phyloP scores from a whole-genome alignment of 1,140 invertebrate species.

The Zaprionus vittiger region DNA sequence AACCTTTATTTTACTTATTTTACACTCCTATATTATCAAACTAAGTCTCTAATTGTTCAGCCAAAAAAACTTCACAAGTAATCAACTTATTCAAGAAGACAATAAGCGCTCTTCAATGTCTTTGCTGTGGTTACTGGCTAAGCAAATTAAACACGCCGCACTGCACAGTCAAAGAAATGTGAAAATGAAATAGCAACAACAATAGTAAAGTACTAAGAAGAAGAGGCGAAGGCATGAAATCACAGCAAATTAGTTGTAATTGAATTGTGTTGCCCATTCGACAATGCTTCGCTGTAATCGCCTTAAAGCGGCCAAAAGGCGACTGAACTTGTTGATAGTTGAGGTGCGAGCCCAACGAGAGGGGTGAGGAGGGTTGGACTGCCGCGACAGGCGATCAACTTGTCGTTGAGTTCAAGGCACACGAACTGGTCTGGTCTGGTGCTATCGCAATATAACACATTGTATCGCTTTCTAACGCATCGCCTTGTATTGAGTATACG shows the following conservation, averaged over 20 bases:
- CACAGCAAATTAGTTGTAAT: constrained; percentile 78
- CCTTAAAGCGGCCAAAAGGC: constrained; percentile 68
- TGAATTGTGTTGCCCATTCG: constrained; percentile 56
- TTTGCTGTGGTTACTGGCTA: constrained; percentile 3
- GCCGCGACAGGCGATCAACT: constrained; percentile 40
- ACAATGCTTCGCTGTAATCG: constrained; percentile 65
- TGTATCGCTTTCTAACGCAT: not conserved
- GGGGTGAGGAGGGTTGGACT: not conserved
- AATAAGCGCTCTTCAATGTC: not conserved
- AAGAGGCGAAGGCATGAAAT: constrained; percentile 58
- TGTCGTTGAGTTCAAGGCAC: constrained; percentile 32
- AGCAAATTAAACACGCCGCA: constrained; percentile 63
- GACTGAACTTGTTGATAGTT: constrained; percentile 67
- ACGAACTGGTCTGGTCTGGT: constrained; percentile 18
- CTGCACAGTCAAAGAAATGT: constrained; percentile 43
- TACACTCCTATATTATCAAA: no score
- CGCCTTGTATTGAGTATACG: constrained; percentile 9
- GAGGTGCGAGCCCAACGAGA: constrained; percentile 19
- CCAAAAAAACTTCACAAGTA: not conserved
- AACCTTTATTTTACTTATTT: not conserved
- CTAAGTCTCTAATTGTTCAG: not conserved
- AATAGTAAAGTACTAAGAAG: not conserved
- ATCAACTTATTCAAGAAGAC: not conserved
- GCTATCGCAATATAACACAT: not conserved
- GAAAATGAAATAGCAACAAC: constrained; percentile 11